Evolutionary conservation across 1,140 invertebrate species (phyloP).

Genomic region (Acromyrmex charruanus): DNA sequence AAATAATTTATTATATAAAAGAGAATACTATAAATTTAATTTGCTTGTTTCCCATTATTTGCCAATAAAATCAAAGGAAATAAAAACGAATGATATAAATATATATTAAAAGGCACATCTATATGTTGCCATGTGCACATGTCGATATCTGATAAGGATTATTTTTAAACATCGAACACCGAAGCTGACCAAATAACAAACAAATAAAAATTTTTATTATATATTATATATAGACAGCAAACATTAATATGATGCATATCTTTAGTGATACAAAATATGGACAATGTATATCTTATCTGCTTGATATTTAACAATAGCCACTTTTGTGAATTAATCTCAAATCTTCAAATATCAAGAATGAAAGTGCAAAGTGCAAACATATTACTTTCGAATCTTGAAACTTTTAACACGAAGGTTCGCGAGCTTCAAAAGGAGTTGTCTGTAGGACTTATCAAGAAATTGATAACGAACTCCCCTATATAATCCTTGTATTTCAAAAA

Average conservation of each 20-base stretch:
- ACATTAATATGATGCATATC: too few relatives aligned
- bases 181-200: not conserved
- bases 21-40: not conserved
- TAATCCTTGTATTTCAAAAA: not conserved
- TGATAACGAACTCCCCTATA: not conserved
- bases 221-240: not conserved
- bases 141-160: not conserved
- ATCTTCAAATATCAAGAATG: not conserved
- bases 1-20: constrained; percentile 3
- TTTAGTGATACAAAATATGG: not conserved
- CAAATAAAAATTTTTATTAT: not conserved
- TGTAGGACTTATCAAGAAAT: not conserved
- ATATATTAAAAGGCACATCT: not conserved
- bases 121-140: not conserved
- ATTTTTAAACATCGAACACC: not conserved
- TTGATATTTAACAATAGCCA: not conserved
- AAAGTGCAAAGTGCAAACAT: not conserved
- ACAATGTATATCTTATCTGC: not conserved
- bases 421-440: not conserved
- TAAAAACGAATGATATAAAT: not conserved
- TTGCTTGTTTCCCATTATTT: not conserved
- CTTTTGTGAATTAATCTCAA: not conserved
- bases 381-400: not conserved
- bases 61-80: not conserved
- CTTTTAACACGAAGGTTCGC: not conserved